A percentile compares a stretch with the other conserved stretches of the same genome.
phyloP scores from a whole-genome alignment of 2,797 vertebrate genomes.

The Sphenodon punctatus region DNA sequence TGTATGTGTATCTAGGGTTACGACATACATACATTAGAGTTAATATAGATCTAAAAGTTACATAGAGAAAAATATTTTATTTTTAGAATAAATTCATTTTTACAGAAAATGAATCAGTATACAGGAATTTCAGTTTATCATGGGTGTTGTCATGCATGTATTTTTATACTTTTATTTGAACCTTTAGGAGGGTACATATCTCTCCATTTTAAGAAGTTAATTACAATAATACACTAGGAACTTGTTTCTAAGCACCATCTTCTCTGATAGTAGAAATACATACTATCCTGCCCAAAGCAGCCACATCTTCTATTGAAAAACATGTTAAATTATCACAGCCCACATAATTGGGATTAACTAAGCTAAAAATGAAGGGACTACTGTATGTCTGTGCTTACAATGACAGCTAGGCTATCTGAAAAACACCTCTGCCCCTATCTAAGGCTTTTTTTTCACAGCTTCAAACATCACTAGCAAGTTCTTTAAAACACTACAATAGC shows the following conservation, averaged over 20 bases:
- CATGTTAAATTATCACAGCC: conserved; percentile 84
- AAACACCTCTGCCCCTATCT: conserved; percentile 74
- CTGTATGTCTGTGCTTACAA: conserved; percentile 83
- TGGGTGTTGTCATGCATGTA: no score
- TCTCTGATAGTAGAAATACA: conserved; percentile 44
- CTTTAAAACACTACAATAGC: conserved; percentile 79
- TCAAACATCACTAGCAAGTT: conserved; percentile 77
- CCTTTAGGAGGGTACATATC: conserved; percentile 68
- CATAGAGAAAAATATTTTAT: background rate
- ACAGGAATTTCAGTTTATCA: no score
- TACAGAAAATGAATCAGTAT: background rate
- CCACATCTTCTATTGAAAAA: conserved; percentile 21
- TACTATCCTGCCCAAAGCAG: conserved; percentile 16
- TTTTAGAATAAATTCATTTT: conserved; percentile 3
- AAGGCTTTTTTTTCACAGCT: conserved; percentile 68
- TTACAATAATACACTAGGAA: conserved; percentile 64
- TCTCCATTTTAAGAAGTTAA: conserved; percentile 68
- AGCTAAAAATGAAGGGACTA: conserved; percentile 87
- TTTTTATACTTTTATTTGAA: background rate
- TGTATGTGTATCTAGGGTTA: background rate
- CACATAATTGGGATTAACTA: conserved; percentile 92
- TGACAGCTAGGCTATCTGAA: conserved; percentile 77
- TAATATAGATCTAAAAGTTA: background rate
- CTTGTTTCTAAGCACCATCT: conserved; percentile 77
- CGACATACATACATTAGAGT: background rate